A percentile compares a stretch with the other conserved stretches of the same genome.
Conservation (phyloP, 1,140 invertebrate species). For the Scaptomyza graminum region DNA sequence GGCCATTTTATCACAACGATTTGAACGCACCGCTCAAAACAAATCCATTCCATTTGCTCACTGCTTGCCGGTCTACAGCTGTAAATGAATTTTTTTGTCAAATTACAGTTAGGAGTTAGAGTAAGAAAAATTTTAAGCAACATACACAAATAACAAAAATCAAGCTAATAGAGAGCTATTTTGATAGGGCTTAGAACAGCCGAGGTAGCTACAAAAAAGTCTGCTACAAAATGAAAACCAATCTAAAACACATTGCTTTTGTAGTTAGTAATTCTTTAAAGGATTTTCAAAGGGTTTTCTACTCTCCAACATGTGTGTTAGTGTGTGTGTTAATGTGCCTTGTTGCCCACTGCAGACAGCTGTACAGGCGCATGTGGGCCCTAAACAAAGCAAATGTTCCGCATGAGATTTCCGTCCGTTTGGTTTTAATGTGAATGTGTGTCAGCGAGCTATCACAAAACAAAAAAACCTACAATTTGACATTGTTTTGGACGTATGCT, state of each 20-base stretch:
- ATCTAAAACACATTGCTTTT: conserved; percentile 40
- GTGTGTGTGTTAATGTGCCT: conserved; percentile 35
- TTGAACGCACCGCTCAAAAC: conserved; percentile 12
- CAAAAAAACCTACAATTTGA: conserved; percentile 25
- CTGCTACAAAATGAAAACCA: conserved; percentile 44
- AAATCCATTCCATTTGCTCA: conserved; percentile 12
- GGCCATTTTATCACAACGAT: conserved; percentile 19
- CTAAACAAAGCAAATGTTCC: conserved; percentile 66
- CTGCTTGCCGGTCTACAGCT: conserved; percentile 13
- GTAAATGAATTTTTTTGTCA: conserved; percentile 23
- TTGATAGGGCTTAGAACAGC: conserved; percentile 17
- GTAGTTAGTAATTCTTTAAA: conserved; percentile 52
- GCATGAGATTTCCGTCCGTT: conserved; percentile 31
- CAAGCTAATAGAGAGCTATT: conserved; percentile 7
- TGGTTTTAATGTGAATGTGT: neutral
- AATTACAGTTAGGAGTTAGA: conserved; percentile 3
- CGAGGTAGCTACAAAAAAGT: conserved; percentile 47
- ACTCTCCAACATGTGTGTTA: neutral
- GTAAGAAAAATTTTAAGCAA: conserved; percentile 2
- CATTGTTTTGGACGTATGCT: conserved; percentile 48
- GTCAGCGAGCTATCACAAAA: conserved; percentile 19
- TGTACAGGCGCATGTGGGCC: conserved; percentile 49
- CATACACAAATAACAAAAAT: neutral
- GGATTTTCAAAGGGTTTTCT: conserved; percentile 37
- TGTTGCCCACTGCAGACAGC: conserved; percentile 62